A percentile compares a stretch with the other conserved stretches of the same genome.
phyloP scores from a whole-genome alignment of 1,140 invertebrate species.

The Caenorhabditis latens region DNA sequence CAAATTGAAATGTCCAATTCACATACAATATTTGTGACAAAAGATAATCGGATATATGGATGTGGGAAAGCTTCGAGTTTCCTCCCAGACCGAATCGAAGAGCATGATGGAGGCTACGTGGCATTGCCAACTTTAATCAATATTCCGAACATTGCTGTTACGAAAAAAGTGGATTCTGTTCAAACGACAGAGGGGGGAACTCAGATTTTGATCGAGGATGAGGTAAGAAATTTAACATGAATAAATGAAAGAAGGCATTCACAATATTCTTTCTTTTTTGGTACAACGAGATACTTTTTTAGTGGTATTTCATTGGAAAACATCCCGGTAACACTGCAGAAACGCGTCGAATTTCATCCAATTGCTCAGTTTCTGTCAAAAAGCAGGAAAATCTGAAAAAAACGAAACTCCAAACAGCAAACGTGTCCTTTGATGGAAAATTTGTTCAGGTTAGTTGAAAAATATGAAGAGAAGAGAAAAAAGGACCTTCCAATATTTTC shows the following conservation, averaged over 20 bases:
- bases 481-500: too few species aligned
- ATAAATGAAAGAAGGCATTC: neutral
- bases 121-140: neutral
- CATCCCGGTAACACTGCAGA: neutral
- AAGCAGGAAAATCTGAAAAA: neutral
- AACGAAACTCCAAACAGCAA: neutral
- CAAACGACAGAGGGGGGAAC: neutral
- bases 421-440: neutral
- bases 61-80: neutral
- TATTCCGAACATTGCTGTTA: neutral
- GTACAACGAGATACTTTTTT: neutral
- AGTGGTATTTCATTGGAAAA: slow-evolving; percentile 29
- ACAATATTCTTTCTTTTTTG: neutral
- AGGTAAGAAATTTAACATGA: neutral
- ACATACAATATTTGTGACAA: slow-evolving; percentile 11
- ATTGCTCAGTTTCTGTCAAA: neutral
- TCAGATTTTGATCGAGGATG: neutral
- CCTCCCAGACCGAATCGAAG: neutral
- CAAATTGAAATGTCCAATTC: slow-evolving; percentile 23
- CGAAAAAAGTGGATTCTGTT: neutral
- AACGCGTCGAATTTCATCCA: neutral
- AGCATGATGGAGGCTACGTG: neutral
- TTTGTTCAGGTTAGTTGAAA: neutral
- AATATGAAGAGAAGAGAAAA: neutral
- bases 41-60: neutral